Base-by-base conservation (phyloP, 2,797 vertebrate species). In the Phalanger gymnotis region DNA sequence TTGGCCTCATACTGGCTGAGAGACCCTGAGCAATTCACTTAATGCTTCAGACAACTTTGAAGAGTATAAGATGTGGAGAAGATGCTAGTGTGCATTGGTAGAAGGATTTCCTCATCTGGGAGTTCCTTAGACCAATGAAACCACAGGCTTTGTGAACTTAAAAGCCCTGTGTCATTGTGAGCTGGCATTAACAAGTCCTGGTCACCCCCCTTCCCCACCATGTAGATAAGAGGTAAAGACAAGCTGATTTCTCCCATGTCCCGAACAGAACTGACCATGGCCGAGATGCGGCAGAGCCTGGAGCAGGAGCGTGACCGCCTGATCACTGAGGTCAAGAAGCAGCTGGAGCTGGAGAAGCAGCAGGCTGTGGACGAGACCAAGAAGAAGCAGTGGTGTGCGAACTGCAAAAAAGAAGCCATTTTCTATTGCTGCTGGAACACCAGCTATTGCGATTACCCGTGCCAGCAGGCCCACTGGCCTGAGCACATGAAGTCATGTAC, bases 371-470 rank as follows among this genome's bases (percentile, higher is more conserved):
- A 99, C 0, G 99, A 99, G 98, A 99, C 99, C 94, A 99, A 99
- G 98, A 99, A 99, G 99, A 99, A 99, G 97, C 99, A 99, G 98
- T 99, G 99, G 99, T 99, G 99, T 0, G 99, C 99, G 73, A 99
- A 99, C 98, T 99, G 99, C 98, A 99, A 99, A 97, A 99, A 99
- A 97, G 99, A 99, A 97, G 99, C 99, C 98, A 99, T 99, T 94
- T 99, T 99, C 98, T 99, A 99, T 97, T 99, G 99, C 98, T 99
- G 99, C 98, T 99, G 99, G 99, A 99, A 99, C 95, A 99, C 99
- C 47, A 99, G 99, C 98, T 99, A 99, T 98, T 99, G 99, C 11
- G 99, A 99, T 98, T 99, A 99, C 96, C 99, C 99, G 94, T 99
- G 99, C 97, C 99, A 99, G 98, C 99, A 99, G 98, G 99, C 99